These are phyloP conservation scores for Prosopocoilus inquinatus DNA, from an alignment of 2,888 invertebrate species.

Conservation along the genomic window DNA sequence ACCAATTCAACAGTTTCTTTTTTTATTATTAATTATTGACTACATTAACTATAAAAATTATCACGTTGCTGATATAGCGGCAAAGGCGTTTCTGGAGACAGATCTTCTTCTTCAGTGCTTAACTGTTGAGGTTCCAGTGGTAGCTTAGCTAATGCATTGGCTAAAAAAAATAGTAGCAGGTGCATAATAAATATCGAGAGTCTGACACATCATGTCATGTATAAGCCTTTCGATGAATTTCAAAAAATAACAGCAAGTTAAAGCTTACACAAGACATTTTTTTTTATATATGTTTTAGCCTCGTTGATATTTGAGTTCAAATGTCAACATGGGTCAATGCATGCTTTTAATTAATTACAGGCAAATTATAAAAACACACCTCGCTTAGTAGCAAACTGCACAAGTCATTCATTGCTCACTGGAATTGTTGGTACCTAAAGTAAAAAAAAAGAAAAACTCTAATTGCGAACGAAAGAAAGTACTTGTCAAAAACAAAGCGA, in stretches of 20 bases:
- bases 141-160: conserved; percentile 73
- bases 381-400: conserved; percentile 26
- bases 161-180: conserved; percentile 26
- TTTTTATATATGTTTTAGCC: too few relatives aligned
- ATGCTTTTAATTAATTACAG: conserved; percentile 27
- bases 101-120: conserved; percentile 63
- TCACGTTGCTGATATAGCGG: conserved; percentile 85
- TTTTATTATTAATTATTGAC: conserved; percentile 26
- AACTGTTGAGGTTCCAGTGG: conserved; percentile 57
- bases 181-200: background rate
- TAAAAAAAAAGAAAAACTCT: conserved; percentile 28
- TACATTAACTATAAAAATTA: conserved; percentile 65
- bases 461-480: conserved; percentile 28
- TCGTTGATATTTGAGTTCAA: too few relatives aligned
- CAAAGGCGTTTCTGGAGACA: conserved; percentile 74
- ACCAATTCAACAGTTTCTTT: conserved; percentile 33
- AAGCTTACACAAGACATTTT: too few relatives aligned
- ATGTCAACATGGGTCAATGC: too few relatives aligned
- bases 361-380: conserved; percentile 34
- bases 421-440: conserved; percentile 47
- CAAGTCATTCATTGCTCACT: conserved; percentile 42
- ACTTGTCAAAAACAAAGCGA: conserved; percentile 17
- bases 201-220: background rate
- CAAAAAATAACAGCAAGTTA: too few relatives aligned
- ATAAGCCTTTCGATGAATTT: too few relatives aligned